Evolutionary conservation across 2,113 vertebrate species (phyloP).

Genomic region (Malurus melanocephalus): DNA sequence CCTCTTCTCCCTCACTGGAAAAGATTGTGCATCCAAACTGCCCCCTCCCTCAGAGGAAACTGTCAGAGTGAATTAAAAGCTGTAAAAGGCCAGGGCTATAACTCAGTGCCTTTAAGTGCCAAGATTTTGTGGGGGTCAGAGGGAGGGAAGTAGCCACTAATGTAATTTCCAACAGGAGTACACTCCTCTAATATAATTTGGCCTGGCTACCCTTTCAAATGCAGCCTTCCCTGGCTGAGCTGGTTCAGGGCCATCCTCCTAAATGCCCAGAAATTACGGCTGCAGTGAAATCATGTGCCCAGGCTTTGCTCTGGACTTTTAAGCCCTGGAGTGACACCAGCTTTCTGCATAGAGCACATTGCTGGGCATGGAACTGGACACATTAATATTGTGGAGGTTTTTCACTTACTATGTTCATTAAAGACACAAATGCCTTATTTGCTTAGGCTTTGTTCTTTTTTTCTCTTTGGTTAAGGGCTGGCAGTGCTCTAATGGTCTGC

Average conservation of each 20-base stretch:
- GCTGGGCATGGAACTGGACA: neutral
- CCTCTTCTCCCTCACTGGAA: neutral
- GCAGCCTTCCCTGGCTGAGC: slow-evolving; percentile 24
- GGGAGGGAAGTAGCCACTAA: slow-evolving; percentile 27
- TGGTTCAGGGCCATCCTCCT: slow-evolving; percentile 38
- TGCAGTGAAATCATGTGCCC: slow-evolving; percentile 17
- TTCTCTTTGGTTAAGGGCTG: neutral
- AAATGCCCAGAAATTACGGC: slow-evolving; percentile 14
- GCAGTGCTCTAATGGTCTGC: neutral
- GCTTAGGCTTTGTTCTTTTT: neutral
- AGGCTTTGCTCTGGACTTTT: neutral
- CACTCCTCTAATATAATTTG: slow-evolving; percentile 77
- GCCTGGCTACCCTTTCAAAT: slow-evolving; percentile 14
- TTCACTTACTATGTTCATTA: neutral
- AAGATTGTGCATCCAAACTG: neutral
- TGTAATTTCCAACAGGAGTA: slow-evolving; percentile 45
- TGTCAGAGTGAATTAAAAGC: slow-evolving; percentile 53
- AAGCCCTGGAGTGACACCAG: neutral
- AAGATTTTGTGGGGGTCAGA: slow-evolving; percentile 15
- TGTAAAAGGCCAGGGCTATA: slow-evolving; percentile 38
- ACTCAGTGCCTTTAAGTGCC: slow-evolving; percentile 58
- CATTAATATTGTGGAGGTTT: neutral
- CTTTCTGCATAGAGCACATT: neutral
- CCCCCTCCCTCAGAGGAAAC: slow-evolving; percentile 8
- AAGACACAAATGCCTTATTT: neutral